These are phyloP conservation scores for Cyprinella venusta DNA, from an alignment of 2,797 vertebrate species.

Conservation along the genomic window DNA sequence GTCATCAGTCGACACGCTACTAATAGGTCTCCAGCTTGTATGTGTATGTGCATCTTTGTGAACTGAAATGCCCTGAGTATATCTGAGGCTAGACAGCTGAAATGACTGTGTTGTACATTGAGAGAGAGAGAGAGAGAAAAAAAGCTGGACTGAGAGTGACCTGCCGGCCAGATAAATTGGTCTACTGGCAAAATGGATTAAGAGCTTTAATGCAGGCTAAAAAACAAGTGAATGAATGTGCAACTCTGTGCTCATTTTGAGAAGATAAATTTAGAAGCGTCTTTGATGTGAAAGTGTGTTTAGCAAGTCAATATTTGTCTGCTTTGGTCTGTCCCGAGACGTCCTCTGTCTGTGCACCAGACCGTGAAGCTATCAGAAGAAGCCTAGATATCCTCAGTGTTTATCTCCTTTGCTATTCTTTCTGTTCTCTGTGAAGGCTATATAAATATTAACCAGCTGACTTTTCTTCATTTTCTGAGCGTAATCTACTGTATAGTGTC, in stretches of 20 bases:
- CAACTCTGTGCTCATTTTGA: slow-evolving; percentile 74
- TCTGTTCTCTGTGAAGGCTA: slow-evolving; percentile 62
- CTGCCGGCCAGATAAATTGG: slow-evolving; percentile 78
- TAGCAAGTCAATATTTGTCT: slow-evolving; percentile 81
- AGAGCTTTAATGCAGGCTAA: slow-evolving; percentile 70
- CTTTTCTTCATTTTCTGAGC: slow-evolving; percentile 53
- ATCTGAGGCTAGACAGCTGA: slow-evolving; percentile 70
- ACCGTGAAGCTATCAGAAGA: slow-evolving; percentile 80
- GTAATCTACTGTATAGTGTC: slow-evolving; percentile 64
- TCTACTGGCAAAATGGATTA: slow-evolving; percentile 77
- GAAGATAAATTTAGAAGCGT: slow-evolving; percentile 68
- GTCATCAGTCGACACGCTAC: not conserved
- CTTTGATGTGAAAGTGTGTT: slow-evolving; percentile 65
- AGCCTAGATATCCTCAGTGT: slow-evolving; percentile 80
- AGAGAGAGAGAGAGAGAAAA: slow-evolving; percentile 60
- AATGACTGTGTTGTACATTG: slow-evolving; percentile 68
- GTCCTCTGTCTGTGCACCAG: slow-evolving; percentile 74
- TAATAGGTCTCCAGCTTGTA: slow-evolving; percentile 12
- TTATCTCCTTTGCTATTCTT: slow-evolving; percentile 70
- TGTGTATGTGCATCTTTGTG: slow-evolving; percentile 44
- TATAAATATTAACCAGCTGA: slow-evolving; percentile 59
- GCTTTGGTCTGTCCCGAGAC: slow-evolving; percentile 77
- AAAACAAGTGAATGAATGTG: slow-evolving; percentile 71
- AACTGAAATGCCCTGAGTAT: slow-evolving; percentile 71
- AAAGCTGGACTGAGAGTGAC: slow-evolving; percentile 63